Evolutionary conservation across 2,113 vertebrate genomes (phyloP).

Genomic region (Suncus etruscus): DNA sequence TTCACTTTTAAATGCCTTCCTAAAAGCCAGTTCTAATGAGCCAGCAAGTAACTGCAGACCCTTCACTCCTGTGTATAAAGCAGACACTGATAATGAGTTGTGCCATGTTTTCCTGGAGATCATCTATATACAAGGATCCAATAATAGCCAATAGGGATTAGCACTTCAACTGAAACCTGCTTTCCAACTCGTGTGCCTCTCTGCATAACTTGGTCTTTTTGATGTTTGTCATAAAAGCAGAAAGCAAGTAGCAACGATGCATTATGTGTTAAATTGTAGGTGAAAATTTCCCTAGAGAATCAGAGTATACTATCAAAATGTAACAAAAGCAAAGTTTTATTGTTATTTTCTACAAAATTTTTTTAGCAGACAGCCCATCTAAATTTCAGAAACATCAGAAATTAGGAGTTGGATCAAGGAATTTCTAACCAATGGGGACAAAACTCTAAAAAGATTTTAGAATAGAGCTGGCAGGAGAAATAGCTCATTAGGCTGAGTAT

Average conservation of each 20-base stretch:
- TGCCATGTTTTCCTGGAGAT: conserved; percentile 25
- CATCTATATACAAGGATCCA: not conserved
- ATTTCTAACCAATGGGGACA: conserved; percentile 1
- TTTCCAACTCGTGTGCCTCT: conserved; percentile 43
- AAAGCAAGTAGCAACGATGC: conserved; percentile 51
- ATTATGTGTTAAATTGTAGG: conserved; percentile 66
- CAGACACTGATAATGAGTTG: conserved; percentile 50
- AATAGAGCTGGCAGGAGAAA: conserved; percentile 50
- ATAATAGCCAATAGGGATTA: not conserved
- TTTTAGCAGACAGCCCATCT: not conserved
- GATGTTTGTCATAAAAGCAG: conserved; percentile 46
- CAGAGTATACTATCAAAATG: not conserved
- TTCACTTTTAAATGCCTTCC: conserved; percentile 35
- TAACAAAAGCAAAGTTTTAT: conserved; percentile 3
- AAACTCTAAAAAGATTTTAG: conserved; percentile 48
- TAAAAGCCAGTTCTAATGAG: conserved; percentile 62
- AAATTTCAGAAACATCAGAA: conserved; percentile 38
- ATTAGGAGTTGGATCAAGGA: conserved; percentile 46
- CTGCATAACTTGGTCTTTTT: conserved; percentile 51
- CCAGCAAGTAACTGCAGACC: not conserved
- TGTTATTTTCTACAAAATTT: conserved; percentile 65
- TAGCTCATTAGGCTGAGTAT: too few species aligned
- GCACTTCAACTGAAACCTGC: conserved; percentile 19
- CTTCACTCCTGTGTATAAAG: not conserved
- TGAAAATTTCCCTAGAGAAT: conserved; percentile 65